Conservation (phyloP, 2,113 vertebrate species). For the Redunca redunca region DNA sequence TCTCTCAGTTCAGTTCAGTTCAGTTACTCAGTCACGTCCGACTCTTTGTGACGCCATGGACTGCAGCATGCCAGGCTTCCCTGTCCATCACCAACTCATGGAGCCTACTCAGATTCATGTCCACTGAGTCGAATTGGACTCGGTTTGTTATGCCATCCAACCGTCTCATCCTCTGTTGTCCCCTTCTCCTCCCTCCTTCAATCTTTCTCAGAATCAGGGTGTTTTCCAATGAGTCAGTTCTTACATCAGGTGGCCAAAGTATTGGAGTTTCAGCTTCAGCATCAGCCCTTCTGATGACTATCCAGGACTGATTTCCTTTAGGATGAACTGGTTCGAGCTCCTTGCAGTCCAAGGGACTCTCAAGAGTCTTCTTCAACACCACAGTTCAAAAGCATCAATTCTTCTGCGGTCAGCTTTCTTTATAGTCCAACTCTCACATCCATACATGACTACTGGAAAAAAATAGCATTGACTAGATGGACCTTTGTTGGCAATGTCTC, state of each 20-base stretch:
- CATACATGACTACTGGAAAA: neutral
- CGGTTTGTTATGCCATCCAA: neutral
- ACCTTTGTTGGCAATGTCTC: neutral
- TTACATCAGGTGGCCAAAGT: neutral
- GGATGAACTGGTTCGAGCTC: fast-evolving
- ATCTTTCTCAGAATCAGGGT: neutral
- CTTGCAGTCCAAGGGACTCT: neutral
- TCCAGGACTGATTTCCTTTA: neutral
- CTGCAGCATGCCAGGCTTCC: neutral
- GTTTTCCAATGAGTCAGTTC: neutral
- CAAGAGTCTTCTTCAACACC: neutral
- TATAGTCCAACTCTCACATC: neutral
- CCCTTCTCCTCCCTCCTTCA: neutral
- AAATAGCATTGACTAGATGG: neutral
- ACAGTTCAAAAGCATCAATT: neutral
- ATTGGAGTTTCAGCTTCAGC: neutral
- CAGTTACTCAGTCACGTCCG: neutral
- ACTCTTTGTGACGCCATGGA: neutral
- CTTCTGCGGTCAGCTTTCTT: neutral
- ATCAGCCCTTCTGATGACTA: neutral
- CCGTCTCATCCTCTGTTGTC: neutral
- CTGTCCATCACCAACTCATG: neutral
- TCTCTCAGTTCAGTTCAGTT: neutral
- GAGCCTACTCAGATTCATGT: neutral
- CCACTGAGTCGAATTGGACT: neutral